Base-by-base conservation (phyloP, 2,888 invertebrate species). In the Meloe dianella region DNA sequence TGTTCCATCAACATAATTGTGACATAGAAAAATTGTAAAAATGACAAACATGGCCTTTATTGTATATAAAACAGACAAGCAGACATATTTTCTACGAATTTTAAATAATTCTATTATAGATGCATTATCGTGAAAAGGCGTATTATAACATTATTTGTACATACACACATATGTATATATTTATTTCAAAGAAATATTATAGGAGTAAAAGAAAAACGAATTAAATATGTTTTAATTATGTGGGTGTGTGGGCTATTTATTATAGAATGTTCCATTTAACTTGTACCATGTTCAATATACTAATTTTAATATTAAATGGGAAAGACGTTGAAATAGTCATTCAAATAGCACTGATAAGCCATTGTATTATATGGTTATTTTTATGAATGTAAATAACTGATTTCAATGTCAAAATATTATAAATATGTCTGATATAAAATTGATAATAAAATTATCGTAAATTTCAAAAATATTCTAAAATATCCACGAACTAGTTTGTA, bases 381-480 rank as follows among this genome's bases (percentile, higher is more conserved):
- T 38, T 14, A 2, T 6, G 32, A 4, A 41, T 41, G 20, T 51
- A 51, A 51, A 22, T 51, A 20, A 22, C 51, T 10, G 51, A 51
- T 22, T 51, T 51, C 51, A 51, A 51, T 51, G 51, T 22, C 51
- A 51, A 51, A 51, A 22, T 22, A 22, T 10, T 14, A 47, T 47
- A 47, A 47, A 47, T 47, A 20, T 47, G 10, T 51, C 51, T 5
- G 17, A 20, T 51, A 51, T 51, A 51, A 54, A 47, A 54, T 54
- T 54, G 54, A 54, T 54, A 24, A 54, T n/a, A n/a, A n/a, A 54
- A 54, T 54, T 59, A 29, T 32, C 17, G 29, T n/a, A 12, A 32
- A 59, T 59, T 59, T 29, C 32, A n/a, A 24, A 59, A 58, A n/a
- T 20, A 58, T 58, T 58, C 30, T 58, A 4, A 58, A 32, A 58